Base-by-base conservation (phyloP, 2,888 invertebrate genomes). In the Nasonovia ribisnigri region DNA sequence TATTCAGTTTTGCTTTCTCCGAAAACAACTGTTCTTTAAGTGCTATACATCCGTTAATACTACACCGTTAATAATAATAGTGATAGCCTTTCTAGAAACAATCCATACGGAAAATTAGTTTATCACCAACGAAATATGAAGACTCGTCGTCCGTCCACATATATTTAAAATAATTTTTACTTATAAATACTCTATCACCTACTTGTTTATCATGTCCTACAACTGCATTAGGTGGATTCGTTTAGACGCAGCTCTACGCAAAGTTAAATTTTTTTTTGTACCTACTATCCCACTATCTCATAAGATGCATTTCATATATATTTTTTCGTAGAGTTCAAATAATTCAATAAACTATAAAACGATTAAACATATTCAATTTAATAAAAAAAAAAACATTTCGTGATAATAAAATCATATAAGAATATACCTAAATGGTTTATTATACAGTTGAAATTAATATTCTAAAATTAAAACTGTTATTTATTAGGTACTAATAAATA, bases 1-100 rank as follows among this genome's bases (percentile, higher is more conserved):
- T 67, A 29, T 87, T 51, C 46, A 29, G 60, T n/a, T 87, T 67
- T 87, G 92, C 87, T 92, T 92, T 92, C 92, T 92, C 92, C 87
- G 67, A 92, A 92, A 92, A 88, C 67, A 92, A 88, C 86, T 67
- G 87, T 88, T 87, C 42, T 87, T 42, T 67, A 57, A 54, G 84
- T 91, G 90, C 90, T 43, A 42, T 29, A 60, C 87, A 48, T 87
- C 48, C 67, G 87, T 92, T 51, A 67, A 88, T 67, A 92, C 24
- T 57, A 29, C 43, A n/a, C 87, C 24, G 46, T 92, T 54, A 84
- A 46, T 84, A 91, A 43, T 84, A 20, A 60, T 36, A 11, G 29
- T 51, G 29, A 26, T 43, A n/a, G 77, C 67, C 20, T 51, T 57
- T 57, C 16, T 54, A 77, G 77, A 77, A 77, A 86, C 11, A 57